Base-by-base conservation (phyloP, 2,888 invertebrate species). In the Dysmachus trigonus region DNA sequence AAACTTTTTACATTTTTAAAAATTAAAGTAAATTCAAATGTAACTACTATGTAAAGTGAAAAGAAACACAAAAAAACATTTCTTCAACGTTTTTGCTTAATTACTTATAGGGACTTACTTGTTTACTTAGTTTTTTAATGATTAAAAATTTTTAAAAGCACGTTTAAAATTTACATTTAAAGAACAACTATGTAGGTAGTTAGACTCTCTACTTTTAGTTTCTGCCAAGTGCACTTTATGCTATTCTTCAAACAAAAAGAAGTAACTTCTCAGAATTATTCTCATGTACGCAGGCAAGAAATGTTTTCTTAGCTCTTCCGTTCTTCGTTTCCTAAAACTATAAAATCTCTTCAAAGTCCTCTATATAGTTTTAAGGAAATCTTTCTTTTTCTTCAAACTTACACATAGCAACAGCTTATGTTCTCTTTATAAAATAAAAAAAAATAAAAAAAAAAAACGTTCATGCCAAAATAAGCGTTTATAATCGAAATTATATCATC, bases 151-250 rank as follows among this genome's bases (percentile, higher is more conserved):
- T 83, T 83, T 83, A 83, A 72, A 71, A 41, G 83, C 83, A 83
- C 83, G 38, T 83, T 83, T 83, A 33, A 72, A 31, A 72, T 2
- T 82, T 62, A 72, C 38, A 83, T 83, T 81, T 33, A 62, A 47
- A 33, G 31, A 76, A 79, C 7, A 33, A 72, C 51, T 41, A 77
- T 22, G 27, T 62, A 62, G 62, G 8, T 62, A 72, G 10, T 22
- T 71, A 82, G 83, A 71, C 2, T 72, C 72, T 72, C 83, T 72
- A 71, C 72, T 72, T 35, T 71, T 86, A 76, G 53, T 76, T 53
- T 82, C 83, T 83, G 83, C 86, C 82, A 87, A 87, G 87, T 87
- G 87, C 87, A 87, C 87, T 87, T 87, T 86, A 85, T 84, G 83
- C 85, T 87, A 86, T 77, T 62, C 2, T 62, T 62, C n/a, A 62